phyloP scores from a whole-genome alignment of 2,797 vertebrate genomes.

The Anabacerthia variegaticeps region DNA sequence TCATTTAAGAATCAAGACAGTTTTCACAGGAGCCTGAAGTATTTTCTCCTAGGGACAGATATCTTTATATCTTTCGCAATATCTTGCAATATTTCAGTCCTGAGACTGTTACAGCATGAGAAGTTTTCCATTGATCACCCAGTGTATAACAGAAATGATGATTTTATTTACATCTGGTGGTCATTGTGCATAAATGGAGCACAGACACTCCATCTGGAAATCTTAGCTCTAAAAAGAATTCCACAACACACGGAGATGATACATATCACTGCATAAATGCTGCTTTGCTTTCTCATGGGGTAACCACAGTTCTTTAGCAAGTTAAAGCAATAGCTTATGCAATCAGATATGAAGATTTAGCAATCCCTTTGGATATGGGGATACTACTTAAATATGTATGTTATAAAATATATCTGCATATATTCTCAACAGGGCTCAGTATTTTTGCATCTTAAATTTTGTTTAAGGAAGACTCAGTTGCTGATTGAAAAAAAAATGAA shows the following conservation, averaged over 20 bases:
- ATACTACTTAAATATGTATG: conserved; percentile 17
- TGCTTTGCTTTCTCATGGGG: background rate
- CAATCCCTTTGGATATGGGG: background rate
- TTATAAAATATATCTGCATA: background rate
- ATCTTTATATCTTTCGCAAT: background rate
- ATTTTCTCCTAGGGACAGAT: background rate
- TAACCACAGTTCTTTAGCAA: conserved; percentile 10
- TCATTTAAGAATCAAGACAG: background rate
- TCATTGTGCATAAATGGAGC: background rate
- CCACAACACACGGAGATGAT: background rate
- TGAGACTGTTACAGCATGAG: background rate
- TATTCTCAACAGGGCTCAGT: background rate
- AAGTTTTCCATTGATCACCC: background rate
- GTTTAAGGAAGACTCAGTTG: background rate
- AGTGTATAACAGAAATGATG: background rate
- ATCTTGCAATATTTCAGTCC: background rate
- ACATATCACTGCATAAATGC: background rate
- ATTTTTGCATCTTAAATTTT: conserved; percentile 5
- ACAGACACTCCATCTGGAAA: conserved; percentile 2
- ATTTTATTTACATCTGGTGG: background rate
- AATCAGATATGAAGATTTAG: conserved; percentile 31
- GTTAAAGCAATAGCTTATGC: conserved; percentile 20
- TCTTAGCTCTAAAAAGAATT: background rate
- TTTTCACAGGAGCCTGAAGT: background rate
- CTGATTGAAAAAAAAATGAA: background rate